Conservation (phyloP, 2,888 invertebrate species). For the Ophion ventricosus region DNA sequence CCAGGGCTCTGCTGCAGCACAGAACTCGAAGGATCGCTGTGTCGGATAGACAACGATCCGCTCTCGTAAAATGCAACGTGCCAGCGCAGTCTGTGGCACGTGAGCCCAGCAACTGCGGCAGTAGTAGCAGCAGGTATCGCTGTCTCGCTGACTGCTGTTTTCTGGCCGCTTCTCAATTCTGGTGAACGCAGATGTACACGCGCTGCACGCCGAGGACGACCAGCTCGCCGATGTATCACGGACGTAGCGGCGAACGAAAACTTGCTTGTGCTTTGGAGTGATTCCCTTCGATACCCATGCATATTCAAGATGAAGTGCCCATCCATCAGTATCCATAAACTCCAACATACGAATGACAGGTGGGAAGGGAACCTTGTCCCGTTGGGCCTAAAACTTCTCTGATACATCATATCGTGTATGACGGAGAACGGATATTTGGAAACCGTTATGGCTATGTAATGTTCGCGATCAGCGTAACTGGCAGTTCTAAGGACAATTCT, state of each 20-base stretch:
- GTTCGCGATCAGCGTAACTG: neutral
- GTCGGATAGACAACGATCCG: constrained; percentile 59
- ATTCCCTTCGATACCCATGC: constrained; percentile 70
- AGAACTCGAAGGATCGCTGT: constrained; percentile 54
- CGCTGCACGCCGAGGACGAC: constrained; percentile 38
- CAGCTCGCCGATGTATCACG: constrained; percentile 43
- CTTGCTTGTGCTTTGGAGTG: constrained; percentile 55
- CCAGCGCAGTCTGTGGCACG: constrained; percentile 48
- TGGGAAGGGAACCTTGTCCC: neutral
- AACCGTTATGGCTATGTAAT: no score
- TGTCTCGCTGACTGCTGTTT: constrained; percentile 40
- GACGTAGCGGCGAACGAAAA: constrained; percentile 54
- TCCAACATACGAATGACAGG: neutral
- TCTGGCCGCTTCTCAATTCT: constrained; percentile 43
- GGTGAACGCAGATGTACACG: constrained; percentile 29
- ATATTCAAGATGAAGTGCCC: constrained; percentile 60
- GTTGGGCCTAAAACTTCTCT: neutral
- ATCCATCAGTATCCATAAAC: constrained; percentile 38
- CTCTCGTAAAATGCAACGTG: constrained; percentile 62
- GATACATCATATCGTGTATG: no score
- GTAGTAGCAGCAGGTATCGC: constrained; percentile 51
- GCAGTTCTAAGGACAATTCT: neutral
- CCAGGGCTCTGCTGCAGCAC: constrained; percentile 35
- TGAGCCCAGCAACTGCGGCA: constrained; percentile 44
- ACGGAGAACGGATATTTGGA: no score